Conservation (phyloP, 1,140 invertebrate genomes). For the Anadara kagoshimensis region DNA sequence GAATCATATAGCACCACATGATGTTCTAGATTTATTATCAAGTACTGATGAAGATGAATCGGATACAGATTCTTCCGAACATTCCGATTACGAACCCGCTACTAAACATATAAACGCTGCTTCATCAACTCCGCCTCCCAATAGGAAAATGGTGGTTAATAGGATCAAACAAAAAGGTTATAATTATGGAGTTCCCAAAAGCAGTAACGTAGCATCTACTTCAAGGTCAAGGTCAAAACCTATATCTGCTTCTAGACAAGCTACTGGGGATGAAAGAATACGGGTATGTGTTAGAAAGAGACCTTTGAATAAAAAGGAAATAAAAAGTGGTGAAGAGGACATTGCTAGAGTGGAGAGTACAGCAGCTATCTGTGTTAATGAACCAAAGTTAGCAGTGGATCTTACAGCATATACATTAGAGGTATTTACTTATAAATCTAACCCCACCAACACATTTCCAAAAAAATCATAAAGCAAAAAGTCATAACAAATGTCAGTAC, state of each 20-base stretch:
- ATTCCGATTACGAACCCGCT: constrained; percentile 54
- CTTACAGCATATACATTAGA: constrained; percentile 89
- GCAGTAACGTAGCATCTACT: constrained; percentile 10
- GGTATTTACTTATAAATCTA: constrained; percentile 44
- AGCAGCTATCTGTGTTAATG: constrained; percentile 95
- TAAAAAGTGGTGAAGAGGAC: constrained; percentile 84
- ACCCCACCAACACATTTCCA: no score
- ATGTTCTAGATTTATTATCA: constrained; percentile 27
- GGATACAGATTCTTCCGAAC: constrained; percentile 35
- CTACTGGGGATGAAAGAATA: constrained; percentile 77
- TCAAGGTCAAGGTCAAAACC: constrained; percentile 32
- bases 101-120: constrained; percentile 51
- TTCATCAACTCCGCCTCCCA: constrained; percentile 35
- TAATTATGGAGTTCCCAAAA: constrained; percentile 70
- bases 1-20: constrained; percentile 18
- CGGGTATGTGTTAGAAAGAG: constrained; percentile 97
- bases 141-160: constrained; percentile 44
- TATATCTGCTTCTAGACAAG: constrained; percentile 16
- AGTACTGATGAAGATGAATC: constrained; percentile 32
- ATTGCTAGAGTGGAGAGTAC: constrained; percentile 95
- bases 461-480: no score
- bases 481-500: no score
- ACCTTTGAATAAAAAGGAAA: constrained; percentile 91
- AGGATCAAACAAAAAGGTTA: constrained; percentile 62
- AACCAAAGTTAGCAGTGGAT: constrained; percentile 97